A percentile compares a stretch with the other conserved stretches of the same genome.
phyloP scores from a whole-genome alignment of 2,797 vertebrate species.

The Paramormyrops hopkinsi region DNA sequence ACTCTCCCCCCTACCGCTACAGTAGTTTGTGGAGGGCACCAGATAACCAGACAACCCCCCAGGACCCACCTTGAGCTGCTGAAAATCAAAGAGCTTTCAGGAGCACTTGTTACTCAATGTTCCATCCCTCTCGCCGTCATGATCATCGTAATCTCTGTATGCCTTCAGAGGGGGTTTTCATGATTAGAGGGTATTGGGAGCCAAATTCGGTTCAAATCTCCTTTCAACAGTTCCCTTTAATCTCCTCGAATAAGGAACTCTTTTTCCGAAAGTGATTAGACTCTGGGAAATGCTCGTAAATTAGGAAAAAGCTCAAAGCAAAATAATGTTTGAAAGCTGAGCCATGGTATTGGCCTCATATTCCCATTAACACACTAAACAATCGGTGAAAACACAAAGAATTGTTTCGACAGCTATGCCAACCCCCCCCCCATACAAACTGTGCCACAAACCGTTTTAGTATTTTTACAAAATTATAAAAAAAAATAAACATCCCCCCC shows the following conservation, averaged over 20 bases:
- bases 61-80: slow-evolving; percentile 4
- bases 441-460: too few relatives aligned
- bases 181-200: slow-evolving; percentile 16
- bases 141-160: slow-evolving; percentile 19
- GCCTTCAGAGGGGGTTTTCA: slow-evolving; percentile 12
- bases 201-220: slow-evolving; percentile 18
- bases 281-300: slow-evolving; percentile 11
- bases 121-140: not conserved
- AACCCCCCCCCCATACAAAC: too few relatives aligned
- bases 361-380: slow-evolving; percentile 1
- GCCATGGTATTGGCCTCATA: not conserved
- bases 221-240: slow-evolving; percentile 17
- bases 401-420: not conserved
- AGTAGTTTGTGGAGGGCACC: not conserved
- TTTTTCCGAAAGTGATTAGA: slow-evolving; percentile 9
- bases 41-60: slow-evolving; percentile 20
- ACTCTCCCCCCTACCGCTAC: not conserved
- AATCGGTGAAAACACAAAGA: not conserved
- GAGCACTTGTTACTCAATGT: slow-evolving; percentile 15
- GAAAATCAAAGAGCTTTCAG: slow-evolving; percentile 20
- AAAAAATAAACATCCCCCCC: too few relatives aligned
- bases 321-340: not conserved
- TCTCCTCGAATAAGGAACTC: slow-evolving; percentile 16
- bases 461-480: too few relatives aligned
- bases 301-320: not conserved